These are phyloP conservation scores for Phylloscopus trochilus DNA, from an alignment of 2,113 vertebrate genomes.

Conservation along the genomic window DNA sequence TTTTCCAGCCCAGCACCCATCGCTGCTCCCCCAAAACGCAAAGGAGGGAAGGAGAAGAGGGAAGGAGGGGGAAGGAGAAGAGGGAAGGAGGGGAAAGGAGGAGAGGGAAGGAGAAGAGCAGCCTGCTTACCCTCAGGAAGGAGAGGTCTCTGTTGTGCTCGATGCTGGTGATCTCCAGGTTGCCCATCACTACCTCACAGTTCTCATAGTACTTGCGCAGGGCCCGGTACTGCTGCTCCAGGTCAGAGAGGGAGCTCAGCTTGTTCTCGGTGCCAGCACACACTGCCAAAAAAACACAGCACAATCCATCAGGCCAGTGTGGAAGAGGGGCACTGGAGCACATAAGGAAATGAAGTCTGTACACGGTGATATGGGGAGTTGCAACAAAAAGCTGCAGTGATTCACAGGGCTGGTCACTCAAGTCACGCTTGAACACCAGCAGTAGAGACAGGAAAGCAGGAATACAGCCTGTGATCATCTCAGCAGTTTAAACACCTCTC, in stretches of 20 bases:
- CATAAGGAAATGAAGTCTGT: neutral
- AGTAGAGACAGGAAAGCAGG: accelerated
- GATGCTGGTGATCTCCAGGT: constrained; percentile 97
- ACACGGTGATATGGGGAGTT: neutral
- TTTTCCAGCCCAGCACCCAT: neutral
- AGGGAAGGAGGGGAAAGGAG: constrained; percentile 90
- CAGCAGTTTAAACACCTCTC: neutral
- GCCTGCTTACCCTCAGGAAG: constrained; percentile 87
- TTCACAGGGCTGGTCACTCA: neutral
- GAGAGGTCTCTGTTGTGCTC: constrained; percentile 93
- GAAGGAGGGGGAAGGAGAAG: constrained; percentile 80
- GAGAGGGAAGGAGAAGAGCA: constrained; percentile 28
- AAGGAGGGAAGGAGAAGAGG: neutral
- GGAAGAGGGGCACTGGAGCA: neutral
- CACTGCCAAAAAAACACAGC: constrained; percentile 73
- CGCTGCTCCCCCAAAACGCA: neutral
- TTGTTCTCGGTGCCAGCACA: constrained; percentile 97
- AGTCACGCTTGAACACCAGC: neutral
- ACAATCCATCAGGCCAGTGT: neutral
- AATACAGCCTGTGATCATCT: neutral
- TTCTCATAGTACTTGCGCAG: constrained; percentile 96
- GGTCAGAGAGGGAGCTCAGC: constrained; percentile 93
- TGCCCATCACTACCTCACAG: constrained; percentile 98
- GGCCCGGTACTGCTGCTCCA: constrained; percentile 94
- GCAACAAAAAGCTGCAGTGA: neutral